phyloP scores from a whole-genome alignment of 2,888 invertebrate species.

The Druceiella hillmani region DNA sequence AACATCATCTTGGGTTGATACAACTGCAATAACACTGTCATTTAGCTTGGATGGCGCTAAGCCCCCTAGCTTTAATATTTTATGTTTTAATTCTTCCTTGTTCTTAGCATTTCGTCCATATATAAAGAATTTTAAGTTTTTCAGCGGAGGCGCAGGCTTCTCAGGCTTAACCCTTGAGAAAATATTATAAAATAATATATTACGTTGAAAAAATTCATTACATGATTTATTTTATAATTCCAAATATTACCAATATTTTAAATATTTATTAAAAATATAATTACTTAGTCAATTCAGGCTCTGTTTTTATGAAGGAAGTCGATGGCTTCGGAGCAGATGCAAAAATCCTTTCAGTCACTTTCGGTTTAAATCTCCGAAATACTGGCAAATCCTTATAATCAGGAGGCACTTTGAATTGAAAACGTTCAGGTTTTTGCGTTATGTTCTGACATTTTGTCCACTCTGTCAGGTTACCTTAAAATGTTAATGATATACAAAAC shows the following conservation, averaged over 20 bases:
- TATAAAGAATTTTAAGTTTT: conserved; percentile 72
- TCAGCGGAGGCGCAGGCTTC: conserved; percentile 62
- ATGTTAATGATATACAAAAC: too few relatives aligned
- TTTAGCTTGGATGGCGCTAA: conserved; percentile 60
- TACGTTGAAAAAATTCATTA: conserved; percentile 3
- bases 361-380: conserved; percentile 58
- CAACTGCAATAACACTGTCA: conserved; percentile 64
- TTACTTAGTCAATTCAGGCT: conserved; percentile 35
- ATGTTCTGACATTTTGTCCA: conserved; percentile 84
- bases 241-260: conserved; percentile 16
- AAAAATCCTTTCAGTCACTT: conserved; percentile 53
- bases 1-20: conserved; percentile 64
- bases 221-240: conserved; percentile 8
- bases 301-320: conserved; percentile 44
- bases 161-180: conserved; percentile 60
- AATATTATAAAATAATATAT: conserved; percentile 13
- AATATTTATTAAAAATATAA: conserved; percentile 8
- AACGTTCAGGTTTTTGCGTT: conserved; percentile 67
- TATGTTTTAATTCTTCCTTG: conserved; percentile 60
- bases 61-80: conserved; percentile 73
- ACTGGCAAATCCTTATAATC: conserved; percentile 52
- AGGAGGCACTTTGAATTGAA: conserved; percentile 62
- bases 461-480: conserved; percentile 62
- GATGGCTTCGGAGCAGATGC: conserved; percentile 34
- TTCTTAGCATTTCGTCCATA: conserved; percentile 51